phyloP scores from a whole-genome alignment of 2,797 vertebrate genomes.

The Notamacropus eugenii region DNA sequence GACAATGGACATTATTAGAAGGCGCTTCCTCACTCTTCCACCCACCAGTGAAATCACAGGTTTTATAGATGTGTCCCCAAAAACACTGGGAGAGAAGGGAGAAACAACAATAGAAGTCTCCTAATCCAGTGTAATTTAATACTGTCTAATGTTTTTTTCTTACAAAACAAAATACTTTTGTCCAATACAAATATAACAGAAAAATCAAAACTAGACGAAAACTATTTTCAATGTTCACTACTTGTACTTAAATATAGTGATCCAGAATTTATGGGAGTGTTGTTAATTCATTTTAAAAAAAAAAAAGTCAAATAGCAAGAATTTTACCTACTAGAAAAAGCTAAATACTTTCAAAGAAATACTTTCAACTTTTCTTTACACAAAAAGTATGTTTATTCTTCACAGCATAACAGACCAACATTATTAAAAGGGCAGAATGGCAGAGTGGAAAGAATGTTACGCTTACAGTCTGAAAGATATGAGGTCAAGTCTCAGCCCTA shows the following conservation, averaged over 20 bases:
- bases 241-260: background rate
- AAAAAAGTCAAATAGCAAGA: background rate
- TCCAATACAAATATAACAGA: background rate
- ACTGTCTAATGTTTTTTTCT: background rate
- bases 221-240: background rate
- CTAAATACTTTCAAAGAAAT: background rate
- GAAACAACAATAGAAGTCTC: background rate
- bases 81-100: background rate
- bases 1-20: background rate
- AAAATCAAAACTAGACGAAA: background rate
- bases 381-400: background rate
- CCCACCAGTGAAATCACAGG: background rate
- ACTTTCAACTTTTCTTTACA: background rate
- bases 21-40: too few relatives aligned
- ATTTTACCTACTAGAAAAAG: background rate
- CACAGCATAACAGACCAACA: background rate
- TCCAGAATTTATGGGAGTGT: background rate
- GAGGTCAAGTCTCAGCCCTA: background rate
- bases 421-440: background rate
- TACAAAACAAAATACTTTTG: background rate
- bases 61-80: background rate
- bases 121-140: background rate
- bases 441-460: background rate
- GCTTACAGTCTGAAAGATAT: background rate
- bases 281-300: background rate